These are phyloP conservation scores for Rambutsinella grinnellia DNA, from an alignment of 2,888 invertebrate species.

Conservation along the genomic window DNA sequence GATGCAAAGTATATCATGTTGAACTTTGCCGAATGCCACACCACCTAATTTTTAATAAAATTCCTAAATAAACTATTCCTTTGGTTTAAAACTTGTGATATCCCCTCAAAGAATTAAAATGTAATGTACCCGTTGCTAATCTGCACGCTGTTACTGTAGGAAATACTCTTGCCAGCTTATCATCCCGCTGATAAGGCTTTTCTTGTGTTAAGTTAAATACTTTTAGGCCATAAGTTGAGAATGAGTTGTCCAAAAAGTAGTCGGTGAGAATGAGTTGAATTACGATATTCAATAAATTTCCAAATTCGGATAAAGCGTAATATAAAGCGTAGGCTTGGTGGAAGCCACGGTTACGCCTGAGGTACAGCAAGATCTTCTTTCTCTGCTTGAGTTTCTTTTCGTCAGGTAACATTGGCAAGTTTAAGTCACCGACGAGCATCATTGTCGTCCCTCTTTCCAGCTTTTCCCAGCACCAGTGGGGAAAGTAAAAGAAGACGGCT, in stretches of 20 bases:
- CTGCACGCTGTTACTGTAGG: constrained; percentile 58
- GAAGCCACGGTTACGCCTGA: constrained; percentile 50
- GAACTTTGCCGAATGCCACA: constrained; percentile 55
- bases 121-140: constrained; percentile 42
- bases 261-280: constrained; percentile 47
- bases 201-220: constrained; percentile 47
- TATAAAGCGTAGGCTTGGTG: constrained; percentile 44
- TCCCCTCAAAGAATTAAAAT: too few relatives aligned
- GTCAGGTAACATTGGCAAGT: constrained; percentile 55
- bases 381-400: constrained; percentile 56
- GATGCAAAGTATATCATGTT: constrained; percentile 56
- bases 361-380: constrained; percentile 51
- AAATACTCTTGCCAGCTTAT: constrained; percentile 52
- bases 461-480: constrained; percentile 61
- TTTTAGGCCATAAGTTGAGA: constrained; percentile 53
- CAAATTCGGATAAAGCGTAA: constrained; percentile 47
- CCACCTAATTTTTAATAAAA: too few relatives aligned
- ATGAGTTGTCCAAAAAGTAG: constrained; percentile 51
- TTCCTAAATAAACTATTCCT: too few relatives aligned
- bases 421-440: constrained; percentile 58
- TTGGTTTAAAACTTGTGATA: too few relatives aligned
- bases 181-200: constrained; percentile 50
- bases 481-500: constrained; percentile 67
- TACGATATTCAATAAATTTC: constrained; percentile 50
- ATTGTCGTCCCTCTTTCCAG: constrained; percentile 53